phyloP scores from a whole-genome alignment of 2,113 vertebrate genomes.

The Camelus dromedarius region DNA sequence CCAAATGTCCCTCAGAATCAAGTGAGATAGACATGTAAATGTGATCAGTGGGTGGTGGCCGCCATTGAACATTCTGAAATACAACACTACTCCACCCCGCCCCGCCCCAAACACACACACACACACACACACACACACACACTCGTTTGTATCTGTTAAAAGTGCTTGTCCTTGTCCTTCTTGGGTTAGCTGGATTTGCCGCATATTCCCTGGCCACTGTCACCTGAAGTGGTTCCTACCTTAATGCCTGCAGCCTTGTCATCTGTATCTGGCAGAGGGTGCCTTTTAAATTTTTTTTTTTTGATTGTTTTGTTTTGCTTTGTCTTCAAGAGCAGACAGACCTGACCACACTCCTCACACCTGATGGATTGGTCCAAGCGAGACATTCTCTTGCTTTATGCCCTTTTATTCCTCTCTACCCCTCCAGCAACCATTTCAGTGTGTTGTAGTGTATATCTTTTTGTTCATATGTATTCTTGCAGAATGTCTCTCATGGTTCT shows the following conservation, averaged over 20 bases:
- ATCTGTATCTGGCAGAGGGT: background rate
- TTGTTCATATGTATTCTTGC: background rate
- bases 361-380: background rate
- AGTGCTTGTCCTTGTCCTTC: background rate
- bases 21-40: background rate
- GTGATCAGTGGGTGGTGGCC: background rate
- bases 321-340: background rate
- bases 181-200: background rate
- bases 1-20: background rate
- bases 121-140: accelerated
- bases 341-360: background rate
- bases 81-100: no score
- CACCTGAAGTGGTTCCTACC: background rate
- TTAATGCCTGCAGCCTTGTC: background rate
- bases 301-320: background rate
- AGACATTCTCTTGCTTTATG: background rate
- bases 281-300: background rate
- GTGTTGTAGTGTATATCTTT: background rate
- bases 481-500: background rate
- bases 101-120: no score
- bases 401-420: background rate
- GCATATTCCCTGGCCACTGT: background rate
- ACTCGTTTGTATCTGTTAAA: background rate
- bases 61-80: background rate
- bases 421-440: background rate